These are phyloP conservation scores for Xiphias gladius DNA, from an alignment of 2,113 vertebrate genomes.

Conservation along the genomic window DNA sequence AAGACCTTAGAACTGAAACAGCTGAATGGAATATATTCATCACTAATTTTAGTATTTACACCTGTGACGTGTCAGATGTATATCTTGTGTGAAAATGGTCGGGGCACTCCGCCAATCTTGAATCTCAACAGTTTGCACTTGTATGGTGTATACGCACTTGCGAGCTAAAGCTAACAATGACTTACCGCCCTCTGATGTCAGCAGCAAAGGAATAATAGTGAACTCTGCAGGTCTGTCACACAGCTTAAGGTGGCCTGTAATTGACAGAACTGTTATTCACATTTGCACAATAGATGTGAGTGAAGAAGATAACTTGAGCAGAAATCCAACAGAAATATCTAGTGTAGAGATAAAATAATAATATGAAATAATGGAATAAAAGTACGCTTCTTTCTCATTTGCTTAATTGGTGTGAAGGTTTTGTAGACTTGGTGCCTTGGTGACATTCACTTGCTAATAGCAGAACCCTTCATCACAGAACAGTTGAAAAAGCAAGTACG, in stretches of 20 bases:
- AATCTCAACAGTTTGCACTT: not conserved
- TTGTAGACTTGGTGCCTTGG: not conserved
- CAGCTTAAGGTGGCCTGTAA: not conserved
- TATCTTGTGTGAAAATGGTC: not conserved
- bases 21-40: not conserved
- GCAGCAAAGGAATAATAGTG: conserved; percentile 14
- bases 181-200: conserved; percentile 12
- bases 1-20: not conserved
- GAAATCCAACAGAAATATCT: conserved; percentile 16
- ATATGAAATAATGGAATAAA: conserved; percentile 20
- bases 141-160: not conserved
- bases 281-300: conserved; percentile 13
- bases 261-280: not conserved
- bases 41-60: not conserved
- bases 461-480: conserved; percentile 3
- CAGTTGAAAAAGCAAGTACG: not conserved
- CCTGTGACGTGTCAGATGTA: not conserved
- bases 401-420: conserved; percentile 43
- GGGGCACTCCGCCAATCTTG: not conserved
- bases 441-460: conserved; percentile 17
- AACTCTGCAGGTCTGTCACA: not conserved
- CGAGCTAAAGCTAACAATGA: not conserved
- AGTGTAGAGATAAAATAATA: conserved; percentile 5
- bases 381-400: conserved; percentile 10
- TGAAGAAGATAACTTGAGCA: not conserved